Base-by-base conservation (phyloP, 2,888 invertebrate species). In the Volucella inflata region DNA sequence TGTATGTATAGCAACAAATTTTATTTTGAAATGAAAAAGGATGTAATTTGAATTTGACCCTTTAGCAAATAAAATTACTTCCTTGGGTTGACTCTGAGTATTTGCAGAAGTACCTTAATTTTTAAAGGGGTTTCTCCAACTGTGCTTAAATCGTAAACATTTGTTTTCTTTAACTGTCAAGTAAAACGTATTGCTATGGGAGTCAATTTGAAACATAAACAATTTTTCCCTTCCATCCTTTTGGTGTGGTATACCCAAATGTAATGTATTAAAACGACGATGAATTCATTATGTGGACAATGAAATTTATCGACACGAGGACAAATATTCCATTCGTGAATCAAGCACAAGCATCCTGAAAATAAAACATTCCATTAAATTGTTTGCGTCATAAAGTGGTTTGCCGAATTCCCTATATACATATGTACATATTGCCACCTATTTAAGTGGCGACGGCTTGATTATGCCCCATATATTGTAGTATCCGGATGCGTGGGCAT, bases 291-390 rank as follows among this genome's bases (percentile, higher is more conserved):
- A 70, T 38, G 46, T 55, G 64, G 70, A 67, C 44, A 21, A 82
- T 65, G 70, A 77, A 65, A 82, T 77, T 67, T 60, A 77, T 60
- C 55, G 71, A 67, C 62, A 36, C 36, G 67, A 16, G 30, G 17
- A 53, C 60, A 59, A 51, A 53, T 44, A 53, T 38, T 14, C 12
- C 36, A 14, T 12, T 42, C 38, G 50, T 65, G 59, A 76, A 76
- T 70, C 57, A 70, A 76, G 38, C 67, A 55, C 46, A 77, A 60
- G 59, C 64, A 76, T 81, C 51, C 59, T 48, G 48, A 42, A 67
- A 74, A 84, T 53, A 70, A 83, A 83, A 78, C 72, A 83, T 74
- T 70, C 74, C 68, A 70, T 78, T 83, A 64, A 83, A 83, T 77
- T 65, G 77, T 68, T 67, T 42, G 77, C 77, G 60, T 44, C 72